A percentile compares a stretch with the other conserved stretches of the same genome.
Evolutionary conservation across 2,113 vertebrate genomes (phyloP).

Genomic region (Mus musculus): DNA sequence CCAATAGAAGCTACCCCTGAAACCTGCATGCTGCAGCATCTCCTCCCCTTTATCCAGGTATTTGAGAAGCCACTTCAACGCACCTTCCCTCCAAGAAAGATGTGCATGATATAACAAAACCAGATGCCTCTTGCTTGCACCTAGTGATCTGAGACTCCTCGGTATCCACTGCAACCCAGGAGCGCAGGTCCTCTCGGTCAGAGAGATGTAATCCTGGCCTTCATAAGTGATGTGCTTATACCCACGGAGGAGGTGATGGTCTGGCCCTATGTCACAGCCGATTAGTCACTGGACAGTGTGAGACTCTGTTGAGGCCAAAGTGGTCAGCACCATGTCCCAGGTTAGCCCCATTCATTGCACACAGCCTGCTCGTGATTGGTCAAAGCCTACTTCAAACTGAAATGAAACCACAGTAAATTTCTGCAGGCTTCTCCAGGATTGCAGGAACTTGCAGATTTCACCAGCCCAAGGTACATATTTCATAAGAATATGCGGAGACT

Average conservation of each 20-base stretch:
- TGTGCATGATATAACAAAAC: too few species aligned
- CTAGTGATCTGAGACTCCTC: not conserved
- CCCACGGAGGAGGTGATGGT: not conserved
- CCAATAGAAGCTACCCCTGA: not conserved
- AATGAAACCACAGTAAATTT: not conserved
- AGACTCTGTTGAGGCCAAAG: not conserved
- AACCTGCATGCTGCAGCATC: not conserved
- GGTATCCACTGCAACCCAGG: not conserved
- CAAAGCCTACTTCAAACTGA: not conserved
- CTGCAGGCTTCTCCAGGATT: not conserved
- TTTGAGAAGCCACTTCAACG: not conserved
- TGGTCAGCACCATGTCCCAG: not conserved
- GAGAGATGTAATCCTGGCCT: not conserved
- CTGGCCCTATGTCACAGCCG: not conserved
- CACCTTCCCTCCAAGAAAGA: not conserved
- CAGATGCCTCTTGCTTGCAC: not conserved
- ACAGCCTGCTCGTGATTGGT: not conserved
- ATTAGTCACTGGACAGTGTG: not conserved
- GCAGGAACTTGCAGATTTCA: not conserved
- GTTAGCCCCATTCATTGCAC: not conserved
- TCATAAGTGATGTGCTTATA: not conserved
- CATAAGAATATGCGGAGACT: not conserved
- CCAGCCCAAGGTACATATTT: not conserved
- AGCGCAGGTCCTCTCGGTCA: not conserved
- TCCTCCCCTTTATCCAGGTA: not conserved